These are phyloP conservation scores for Xestobium rufovillosum DNA, from an alignment of 2,888 invertebrate genomes.

Conservation along the genomic window DNA sequence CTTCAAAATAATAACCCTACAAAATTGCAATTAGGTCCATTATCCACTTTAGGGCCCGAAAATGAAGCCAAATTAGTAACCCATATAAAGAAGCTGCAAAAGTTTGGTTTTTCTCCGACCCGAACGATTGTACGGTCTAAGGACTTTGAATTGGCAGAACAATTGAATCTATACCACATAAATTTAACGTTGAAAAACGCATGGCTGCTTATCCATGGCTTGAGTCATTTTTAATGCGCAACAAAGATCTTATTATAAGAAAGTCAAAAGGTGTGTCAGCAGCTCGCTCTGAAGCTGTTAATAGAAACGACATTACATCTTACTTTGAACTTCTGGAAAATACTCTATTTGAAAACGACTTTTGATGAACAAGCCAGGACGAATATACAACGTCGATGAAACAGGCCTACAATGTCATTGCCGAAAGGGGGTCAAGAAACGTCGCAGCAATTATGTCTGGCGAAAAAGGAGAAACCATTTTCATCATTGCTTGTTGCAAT, in stretches of 20 bases:
- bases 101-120: constrained; percentile 8
- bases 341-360: background rate
- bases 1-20: background rate
- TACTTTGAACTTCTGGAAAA: constrained; percentile 1
- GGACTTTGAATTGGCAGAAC: background rate
- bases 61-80: constrained; percentile 3
- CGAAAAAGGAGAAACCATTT: too few relatives aligned
- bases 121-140: constrained; percentile 8
- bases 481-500: too few relatives aligned
- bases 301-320: background rate
- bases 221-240: constrained; percentile 3
- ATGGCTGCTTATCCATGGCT: constrained; percentile 4
- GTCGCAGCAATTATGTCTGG: too few relatives aligned
- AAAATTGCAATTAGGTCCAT: constrained; percentile 8
- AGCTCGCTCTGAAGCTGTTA: background rate
- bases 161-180: constrained; percentile 4
- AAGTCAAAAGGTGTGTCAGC: background rate
- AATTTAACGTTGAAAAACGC: constrained; percentile 4
- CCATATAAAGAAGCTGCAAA: background rate
- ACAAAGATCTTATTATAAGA: constrained; percentile 1
- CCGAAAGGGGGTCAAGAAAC: too few relatives aligned
- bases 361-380: too few relatives aligned
- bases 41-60: background rate
- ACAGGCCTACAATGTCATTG: too few relatives aligned
- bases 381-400: too few relatives aligned